Evolutionary conservation across 1,140 invertebrate species (phyloP).

Genomic region (Stenopsyche tienmushanensis): DNA sequence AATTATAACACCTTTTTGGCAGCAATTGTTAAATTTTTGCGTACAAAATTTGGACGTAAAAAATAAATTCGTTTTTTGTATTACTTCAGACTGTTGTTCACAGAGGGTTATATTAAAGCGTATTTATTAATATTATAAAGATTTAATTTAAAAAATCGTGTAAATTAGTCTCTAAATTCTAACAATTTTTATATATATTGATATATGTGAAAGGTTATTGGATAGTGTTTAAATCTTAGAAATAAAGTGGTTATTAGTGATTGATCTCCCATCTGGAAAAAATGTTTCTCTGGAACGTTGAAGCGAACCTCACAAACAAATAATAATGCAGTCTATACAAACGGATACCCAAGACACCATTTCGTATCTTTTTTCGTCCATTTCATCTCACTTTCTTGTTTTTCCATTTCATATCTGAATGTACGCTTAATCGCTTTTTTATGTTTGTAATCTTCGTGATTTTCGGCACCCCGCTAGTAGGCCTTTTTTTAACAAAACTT

Average conservation of each 20-base stretch:
- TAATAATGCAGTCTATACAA: neutral
- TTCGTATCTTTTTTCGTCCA: slow-evolving; percentile 1
- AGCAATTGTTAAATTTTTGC: slow-evolving; percentile 1
- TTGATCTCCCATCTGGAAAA: too few relatives aligned
- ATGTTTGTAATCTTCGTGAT: slow-evolving; percentile 9
- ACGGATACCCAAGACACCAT: neutral
- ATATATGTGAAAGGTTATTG: too few relatives aligned
- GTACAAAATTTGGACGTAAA: neutral
- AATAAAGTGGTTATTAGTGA: too few relatives aligned
- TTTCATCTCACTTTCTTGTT: slow-evolving; percentile 5
- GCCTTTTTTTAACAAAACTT: neutral
- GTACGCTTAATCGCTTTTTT: slow-evolving; percentile 9
- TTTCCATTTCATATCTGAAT: neutral
- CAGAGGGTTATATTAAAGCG: too few relatives aligned
- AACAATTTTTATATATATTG: too few relatives aligned
- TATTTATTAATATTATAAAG: too few relatives aligned
- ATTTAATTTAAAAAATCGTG: too few relatives aligned
- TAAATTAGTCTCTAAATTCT: too few relatives aligned
- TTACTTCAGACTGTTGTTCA: too few relatives aligned
- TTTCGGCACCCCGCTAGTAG: slow-evolving; percentile 7
- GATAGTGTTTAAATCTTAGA: too few relatives aligned
- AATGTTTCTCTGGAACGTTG: neutral
- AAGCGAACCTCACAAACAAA: neutral
- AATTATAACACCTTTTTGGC: neutral
- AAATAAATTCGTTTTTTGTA: too few relatives aligned